Evolutionary conservation across 1,140 invertebrate genomes (phyloP).

Genomic region (Luehdorfia chinensis): DNA sequence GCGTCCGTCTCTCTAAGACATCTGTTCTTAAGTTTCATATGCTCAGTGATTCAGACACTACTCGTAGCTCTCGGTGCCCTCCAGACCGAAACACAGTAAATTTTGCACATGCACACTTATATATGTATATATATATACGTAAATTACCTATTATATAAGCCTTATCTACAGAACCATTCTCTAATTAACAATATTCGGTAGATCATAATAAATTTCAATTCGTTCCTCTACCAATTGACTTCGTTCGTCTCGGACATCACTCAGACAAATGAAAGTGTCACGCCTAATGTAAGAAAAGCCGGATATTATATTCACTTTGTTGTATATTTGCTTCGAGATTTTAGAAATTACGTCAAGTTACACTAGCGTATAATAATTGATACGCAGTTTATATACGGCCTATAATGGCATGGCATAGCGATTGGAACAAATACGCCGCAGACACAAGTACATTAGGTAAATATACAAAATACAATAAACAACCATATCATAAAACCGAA

Average conservation of each 20-base stretch:
- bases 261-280: slow-evolving; percentile 54
- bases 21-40: too few relatives aligned
- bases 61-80: too few relatives aligned
- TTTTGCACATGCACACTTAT: too few relatives aligned
- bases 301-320: slow-evolving; percentile 29
- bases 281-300: slow-evolving; percentile 37
- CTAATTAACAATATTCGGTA: not conserved
- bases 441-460: too few relatives aligned
- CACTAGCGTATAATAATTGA: not conserved
- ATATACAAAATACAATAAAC: too few relatives aligned
- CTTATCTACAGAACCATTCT: slow-evolving; percentile 5
- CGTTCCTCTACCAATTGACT: slow-evolving; percentile 25
- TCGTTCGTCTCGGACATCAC: slow-evolving; percentile 25
- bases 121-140: too few relatives aligned
- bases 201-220: slow-evolving; percentile 15
- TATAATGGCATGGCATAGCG: not conserved
- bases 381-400: not conserved
- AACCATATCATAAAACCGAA: too few relatives aligned
- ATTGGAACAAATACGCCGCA: not conserved
- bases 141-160: too few relatives aligned
- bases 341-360: slow-evolving; percentile 11
- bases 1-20: too few relatives aligned
- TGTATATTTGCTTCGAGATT: not conserved
- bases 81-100: too few relatives aligned
- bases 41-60: too few relatives aligned